Evolutionary conservation across 2,113 vertebrate genomes (phyloP).

Genomic region (Terrapene triunguis): DNA sequence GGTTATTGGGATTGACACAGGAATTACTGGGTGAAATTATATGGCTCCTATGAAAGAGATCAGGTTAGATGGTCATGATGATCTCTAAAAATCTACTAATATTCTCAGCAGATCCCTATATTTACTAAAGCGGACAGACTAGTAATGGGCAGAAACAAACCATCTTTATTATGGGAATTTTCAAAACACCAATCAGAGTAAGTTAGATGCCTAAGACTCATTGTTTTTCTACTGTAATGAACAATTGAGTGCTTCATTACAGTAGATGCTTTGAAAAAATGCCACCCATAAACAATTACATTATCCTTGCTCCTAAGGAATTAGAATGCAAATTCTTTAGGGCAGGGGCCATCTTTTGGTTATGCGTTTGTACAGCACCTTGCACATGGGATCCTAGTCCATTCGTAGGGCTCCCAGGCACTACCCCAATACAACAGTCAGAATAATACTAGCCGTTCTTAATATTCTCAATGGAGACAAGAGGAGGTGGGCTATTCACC

Average conservation of each 20-base stretch:
- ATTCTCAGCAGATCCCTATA: background rate
- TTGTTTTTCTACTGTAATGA: no score
- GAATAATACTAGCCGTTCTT: background rate
- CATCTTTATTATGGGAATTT: background rate
- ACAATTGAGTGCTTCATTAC: background rate
- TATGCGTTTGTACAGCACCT: background rate
- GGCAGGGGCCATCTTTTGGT: background rate
- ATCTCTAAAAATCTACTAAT: constrained; percentile 33
- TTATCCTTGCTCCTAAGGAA: background rate
- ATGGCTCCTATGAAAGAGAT: background rate
- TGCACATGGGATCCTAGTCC: accelerated
- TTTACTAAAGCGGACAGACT: background rate
- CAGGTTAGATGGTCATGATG: background rate
- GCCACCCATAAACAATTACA: background rate
- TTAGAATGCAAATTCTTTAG: background rate
- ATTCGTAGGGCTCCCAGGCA: background rate
- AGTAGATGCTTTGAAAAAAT: background rate
- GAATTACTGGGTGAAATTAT: constrained; percentile 37
- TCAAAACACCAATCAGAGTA: background rate
- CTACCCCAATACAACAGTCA: accelerated
- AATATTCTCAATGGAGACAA: background rate
- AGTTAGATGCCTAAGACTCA: background rate
- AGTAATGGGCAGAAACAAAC: background rate
- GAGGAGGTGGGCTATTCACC: constrained; percentile 58
- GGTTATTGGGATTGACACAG: constrained; percentile 36